These are phyloP conservation scores for Chloroceryle inda DNA, from an alignment of 2,797 vertebrate genomes.

Conservation along the genomic window DNA sequence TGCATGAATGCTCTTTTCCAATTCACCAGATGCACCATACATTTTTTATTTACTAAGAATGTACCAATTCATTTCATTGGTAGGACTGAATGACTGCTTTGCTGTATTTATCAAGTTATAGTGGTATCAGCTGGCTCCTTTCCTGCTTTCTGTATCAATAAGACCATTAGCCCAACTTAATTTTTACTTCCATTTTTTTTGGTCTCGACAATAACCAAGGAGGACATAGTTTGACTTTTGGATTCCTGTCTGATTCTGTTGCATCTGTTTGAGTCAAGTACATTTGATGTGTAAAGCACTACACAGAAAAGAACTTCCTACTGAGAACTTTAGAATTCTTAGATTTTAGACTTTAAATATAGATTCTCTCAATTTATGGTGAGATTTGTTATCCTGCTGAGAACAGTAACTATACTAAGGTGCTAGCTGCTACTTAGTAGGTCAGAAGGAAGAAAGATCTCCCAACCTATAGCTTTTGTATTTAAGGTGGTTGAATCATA, in stretches of 20 bases:
- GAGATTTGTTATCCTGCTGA: background rate
- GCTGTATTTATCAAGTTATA: background rate
- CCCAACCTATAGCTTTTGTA: background rate
- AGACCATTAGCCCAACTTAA: background rate
- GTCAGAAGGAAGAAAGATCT: background rate
- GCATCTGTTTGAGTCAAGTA: background rate
- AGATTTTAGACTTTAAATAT: background rate
- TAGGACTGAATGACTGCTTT: background rate
- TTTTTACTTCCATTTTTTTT: background rate
- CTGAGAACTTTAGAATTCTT: background rate
- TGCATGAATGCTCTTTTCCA: background rate
- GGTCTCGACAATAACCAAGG: background rate
- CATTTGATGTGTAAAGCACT: background rate
- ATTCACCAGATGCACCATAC: background rate
- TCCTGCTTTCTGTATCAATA: background rate
- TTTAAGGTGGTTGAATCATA: background rate
- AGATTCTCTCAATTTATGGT: background rate
- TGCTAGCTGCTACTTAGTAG: background rate
- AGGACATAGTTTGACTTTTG: background rate
- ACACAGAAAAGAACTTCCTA: background rate
- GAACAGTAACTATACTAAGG: background rate
- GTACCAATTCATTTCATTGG: background rate
- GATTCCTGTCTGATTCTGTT: background rate
- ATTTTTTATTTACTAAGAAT: background rate
- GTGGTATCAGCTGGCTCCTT: background rate